A percentile compares a stretch with the other conserved stretches of the same genome.
phyloP scores from a whole-genome alignment of 2,113 vertebrate genomes.

The Pipa parva region DNA sequence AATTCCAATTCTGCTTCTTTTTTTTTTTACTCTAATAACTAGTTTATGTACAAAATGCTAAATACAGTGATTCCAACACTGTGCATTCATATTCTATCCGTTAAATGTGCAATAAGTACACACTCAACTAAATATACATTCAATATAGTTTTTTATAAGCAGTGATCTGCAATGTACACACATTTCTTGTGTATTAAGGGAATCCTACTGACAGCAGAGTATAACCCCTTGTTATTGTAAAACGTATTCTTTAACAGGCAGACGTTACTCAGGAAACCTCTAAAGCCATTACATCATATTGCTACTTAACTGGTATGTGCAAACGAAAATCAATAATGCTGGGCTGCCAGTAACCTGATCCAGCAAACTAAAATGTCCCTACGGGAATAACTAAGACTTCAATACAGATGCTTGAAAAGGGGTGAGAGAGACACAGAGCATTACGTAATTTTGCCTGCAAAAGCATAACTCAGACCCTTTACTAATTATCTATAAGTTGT shows the following conservation, averaged over 20 bases:
- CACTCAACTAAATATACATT: too few relatives aligned
- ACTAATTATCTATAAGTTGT: neutral
- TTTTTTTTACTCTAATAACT: too few relatives aligned
- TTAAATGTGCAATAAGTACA: too few relatives aligned
- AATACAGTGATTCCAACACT: too few relatives aligned
- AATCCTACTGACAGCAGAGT: too few relatives aligned
- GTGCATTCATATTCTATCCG: too few relatives aligned
- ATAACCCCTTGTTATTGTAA: neutral
- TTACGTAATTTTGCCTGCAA: neutral
- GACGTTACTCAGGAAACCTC: neutral
- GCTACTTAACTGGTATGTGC: neutral
- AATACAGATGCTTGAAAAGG: slow-evolving; percentile 6
- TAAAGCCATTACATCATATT: slow-evolving; percentile 11
- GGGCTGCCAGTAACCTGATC: slow-evolving; percentile 11
- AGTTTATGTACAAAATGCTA: too few relatives aligned
- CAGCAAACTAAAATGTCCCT: slow-evolving; percentile 13
- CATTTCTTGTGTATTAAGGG: too few relatives aligned
- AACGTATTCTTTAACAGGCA: neutral
- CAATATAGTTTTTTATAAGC: too few relatives aligned
- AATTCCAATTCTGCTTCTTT: too few relatives aligned
- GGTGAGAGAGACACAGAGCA: neutral
- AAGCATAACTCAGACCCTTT: neutral
- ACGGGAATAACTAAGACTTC: slow-evolving; percentile 9
- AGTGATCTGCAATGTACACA: too few relatives aligned
- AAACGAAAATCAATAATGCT: slow-evolving; percentile 22